A percentile compares a stretch with the other conserved stretches of the same genome.
Evolutionary conservation across 2,888 invertebrate species (phyloP).

Genomic region (Hyppa rectilinea): DNA sequence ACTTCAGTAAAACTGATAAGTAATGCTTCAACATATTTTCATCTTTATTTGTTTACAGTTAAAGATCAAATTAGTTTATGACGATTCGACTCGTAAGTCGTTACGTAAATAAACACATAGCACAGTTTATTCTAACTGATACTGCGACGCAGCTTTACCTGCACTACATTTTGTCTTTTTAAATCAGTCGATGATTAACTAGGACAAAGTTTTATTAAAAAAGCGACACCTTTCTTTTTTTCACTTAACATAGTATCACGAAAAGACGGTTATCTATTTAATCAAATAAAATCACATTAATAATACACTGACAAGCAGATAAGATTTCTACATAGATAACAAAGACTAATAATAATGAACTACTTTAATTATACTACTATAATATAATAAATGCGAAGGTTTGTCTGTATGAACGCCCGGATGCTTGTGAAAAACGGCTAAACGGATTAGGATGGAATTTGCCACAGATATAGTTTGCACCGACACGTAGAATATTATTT

Average conservation of each 20-base stretch:
- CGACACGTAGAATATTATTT: too few species aligned
- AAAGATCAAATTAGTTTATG: slow-evolving; percentile 31
- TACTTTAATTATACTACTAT: neutral
- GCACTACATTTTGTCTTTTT: neutral
- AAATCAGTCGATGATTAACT: neutral
- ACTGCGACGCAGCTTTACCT: slow-evolving; percentile 23
- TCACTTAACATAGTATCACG: slow-evolving; percentile 18
- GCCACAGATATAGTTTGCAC: too few species aligned
- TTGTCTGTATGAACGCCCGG: too few species aligned
- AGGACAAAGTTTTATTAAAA: neutral
- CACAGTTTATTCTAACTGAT: slow-evolving; percentile 42
- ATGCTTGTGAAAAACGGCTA: too few species aligned
- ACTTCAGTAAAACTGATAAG: slow-evolving; percentile 13
- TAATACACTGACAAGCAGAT: slow-evolving; percentile 12
- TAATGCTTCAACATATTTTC: neutral
- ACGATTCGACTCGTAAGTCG: slow-evolving; percentile 3
- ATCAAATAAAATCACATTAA: slow-evolving; percentile 46
- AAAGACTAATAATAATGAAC: slow-evolving; percentile 18
- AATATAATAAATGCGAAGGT: too few species aligned
- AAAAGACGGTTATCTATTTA: slow-evolving; percentile 15
- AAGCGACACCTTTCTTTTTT: neutral
- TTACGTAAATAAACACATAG: slow-evolving; percentile 35
- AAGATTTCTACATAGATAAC: slow-evolving; percentile 15
- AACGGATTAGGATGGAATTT: too few species aligned
- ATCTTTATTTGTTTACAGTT: slow-evolving; percentile 12